A percentile compares a stretch with the other conserved stretches of the same genome.
Conservation (phyloP, 37 sponge, comb jelly and placozoan genomes). For the Beroe forskalii region DNA sequence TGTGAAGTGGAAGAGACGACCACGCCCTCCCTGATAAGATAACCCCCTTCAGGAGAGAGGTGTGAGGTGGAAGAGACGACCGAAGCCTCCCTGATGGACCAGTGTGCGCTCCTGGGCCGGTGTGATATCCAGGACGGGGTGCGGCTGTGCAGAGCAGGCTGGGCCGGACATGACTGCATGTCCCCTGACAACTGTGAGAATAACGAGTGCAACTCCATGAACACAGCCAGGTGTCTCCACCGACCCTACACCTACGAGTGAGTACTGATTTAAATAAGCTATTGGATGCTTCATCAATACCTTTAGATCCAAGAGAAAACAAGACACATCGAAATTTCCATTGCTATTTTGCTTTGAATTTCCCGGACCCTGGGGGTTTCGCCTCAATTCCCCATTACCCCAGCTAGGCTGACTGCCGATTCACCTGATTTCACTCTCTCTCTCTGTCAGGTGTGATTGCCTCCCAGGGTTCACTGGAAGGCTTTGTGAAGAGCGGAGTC, state of each 20-base stretch:
- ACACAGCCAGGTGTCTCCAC: conserved; percentile 1
- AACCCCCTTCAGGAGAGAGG: neutral
- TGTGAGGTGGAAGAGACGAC: neutral
- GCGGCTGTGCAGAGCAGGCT: neutral
- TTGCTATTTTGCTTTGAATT: no score
- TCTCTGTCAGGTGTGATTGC: neutral
- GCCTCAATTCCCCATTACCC: no score
- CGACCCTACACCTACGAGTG: no score
- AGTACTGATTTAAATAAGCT: neutral
- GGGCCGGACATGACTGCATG: neutral
- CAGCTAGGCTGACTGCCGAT: no score
- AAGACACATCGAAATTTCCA: no score
- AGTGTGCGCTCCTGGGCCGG: neutral
- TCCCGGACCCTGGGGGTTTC: no score
- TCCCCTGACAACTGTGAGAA: neutral
- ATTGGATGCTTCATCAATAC: neutral
- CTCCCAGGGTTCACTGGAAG: neutral
- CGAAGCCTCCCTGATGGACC: neutral
- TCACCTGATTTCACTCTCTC: no score
- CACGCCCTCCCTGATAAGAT: no score
- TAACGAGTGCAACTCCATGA: neutral
- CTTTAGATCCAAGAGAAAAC: no score
- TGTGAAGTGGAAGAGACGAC: no score
- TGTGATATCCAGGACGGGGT: neutral
- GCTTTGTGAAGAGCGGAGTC: neutral